Evolutionary conservation across 2,888 invertebrate genomes (phyloP), one percentile per base, ranked within the genome.

Genomic region (Pogonocherus hispidulus): DNA sequence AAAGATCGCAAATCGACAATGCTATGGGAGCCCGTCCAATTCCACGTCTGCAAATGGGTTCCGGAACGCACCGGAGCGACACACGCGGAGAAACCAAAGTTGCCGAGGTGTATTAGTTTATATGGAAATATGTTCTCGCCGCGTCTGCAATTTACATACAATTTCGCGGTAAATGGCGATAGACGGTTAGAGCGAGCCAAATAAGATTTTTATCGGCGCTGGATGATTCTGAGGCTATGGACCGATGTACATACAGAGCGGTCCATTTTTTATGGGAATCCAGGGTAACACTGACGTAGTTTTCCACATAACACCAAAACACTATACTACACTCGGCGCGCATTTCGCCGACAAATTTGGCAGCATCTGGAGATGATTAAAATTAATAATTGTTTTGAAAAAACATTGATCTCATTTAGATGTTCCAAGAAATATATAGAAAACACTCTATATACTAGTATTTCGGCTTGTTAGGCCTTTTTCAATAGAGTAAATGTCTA

Each of bases 1-100:
- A 84, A 84, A 84, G 84, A 84, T 84, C 82, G 84, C 83, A 84
- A 84, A 84, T 84, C 84, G 84, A 84, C 84, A 83, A 84, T 84
- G 78, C 81, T 77, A 82, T 80, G 82, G 82, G 80, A 81, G 80
- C 81, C 82, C 78, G 80, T 81, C 82, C 82, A 83, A 82, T 83
- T 83, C 83, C 81, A 76, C 79, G 79, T 78, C 76, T 81, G 81
- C 82, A 81, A 82, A 83, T 83, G 82, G 81, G 76, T 81, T 82
- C 81, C 74, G 81, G 75, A 82, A 82, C 78, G 79, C 75, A 76
- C 71, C 67, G 55, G 18, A 70, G 66, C 73, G 73, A 73, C 71
- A 71, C 63, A 67, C 52, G 68, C 60, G 65, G 63, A 56, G 47
- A 62, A 62, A 62, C 62, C 62, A 62, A 51, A 62, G 62, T 51